Conservation (phyloP, 2,888 invertebrate species). For the Polydrusus cervinus region DNA sequence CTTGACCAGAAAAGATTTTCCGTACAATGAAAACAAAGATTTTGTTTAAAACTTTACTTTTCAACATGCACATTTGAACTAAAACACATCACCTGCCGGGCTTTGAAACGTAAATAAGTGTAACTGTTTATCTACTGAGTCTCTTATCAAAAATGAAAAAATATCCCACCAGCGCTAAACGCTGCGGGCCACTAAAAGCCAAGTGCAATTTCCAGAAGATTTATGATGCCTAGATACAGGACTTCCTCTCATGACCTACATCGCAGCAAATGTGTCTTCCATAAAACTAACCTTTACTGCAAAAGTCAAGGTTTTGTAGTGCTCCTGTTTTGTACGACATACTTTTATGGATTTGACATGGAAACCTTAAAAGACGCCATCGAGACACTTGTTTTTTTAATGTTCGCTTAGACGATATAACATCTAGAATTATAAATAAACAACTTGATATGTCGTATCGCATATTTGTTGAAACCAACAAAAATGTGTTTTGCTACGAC, state of each 20-base stretch:
- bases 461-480: no score
- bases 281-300: conserved; percentile 7
- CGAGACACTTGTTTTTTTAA: no score
- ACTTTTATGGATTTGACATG: conserved; percentile 8
- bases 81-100: no score
- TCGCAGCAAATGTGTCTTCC: background rate
- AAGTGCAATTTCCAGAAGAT: background rate
- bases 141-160: background rate
- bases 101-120: no score
- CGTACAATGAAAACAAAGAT: no score
- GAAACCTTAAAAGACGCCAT: background rate
- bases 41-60: no score
- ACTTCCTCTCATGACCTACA: conserved; percentile 2
- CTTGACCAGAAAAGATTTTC: no score
- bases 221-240: conserved; percentile 6
- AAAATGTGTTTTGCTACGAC: no score
- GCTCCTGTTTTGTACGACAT: background rate
- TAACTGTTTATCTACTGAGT: background rate
- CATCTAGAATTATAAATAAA: no score
- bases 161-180: background rate
- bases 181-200: background rate
- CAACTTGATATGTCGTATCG: no score
- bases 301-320: conserved; percentile 7
- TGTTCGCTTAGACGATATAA: no score
- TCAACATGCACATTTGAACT: no score